These are phyloP conservation scores for Arctia plantaginis DNA, from an alignment of 2,888 invertebrate species.

Conservation along the genomic window DNA sequence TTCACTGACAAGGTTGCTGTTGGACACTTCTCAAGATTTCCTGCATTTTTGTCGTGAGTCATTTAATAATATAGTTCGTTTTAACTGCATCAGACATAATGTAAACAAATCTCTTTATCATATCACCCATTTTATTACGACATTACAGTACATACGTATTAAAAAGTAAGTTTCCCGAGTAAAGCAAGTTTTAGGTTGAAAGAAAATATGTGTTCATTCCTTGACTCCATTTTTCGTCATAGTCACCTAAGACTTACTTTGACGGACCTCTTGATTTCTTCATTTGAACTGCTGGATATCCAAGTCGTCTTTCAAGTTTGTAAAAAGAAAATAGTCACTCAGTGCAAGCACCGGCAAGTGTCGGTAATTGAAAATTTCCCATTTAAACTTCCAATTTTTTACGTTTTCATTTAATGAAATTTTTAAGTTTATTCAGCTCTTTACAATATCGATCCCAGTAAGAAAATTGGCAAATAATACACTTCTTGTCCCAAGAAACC, in stretches of 20 bases:
- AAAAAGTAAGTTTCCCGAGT: not conserved
- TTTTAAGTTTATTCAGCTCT: no score
- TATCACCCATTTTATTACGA: not conserved
- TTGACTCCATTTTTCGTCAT: not conserved
- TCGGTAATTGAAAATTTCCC: no score
- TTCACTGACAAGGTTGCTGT: constrained; percentile 83
- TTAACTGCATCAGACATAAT: not conserved
- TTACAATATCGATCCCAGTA: no score
- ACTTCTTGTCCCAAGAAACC: no score
- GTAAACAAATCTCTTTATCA: not conserved
- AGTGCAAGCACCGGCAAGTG: no score
- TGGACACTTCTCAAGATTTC: constrained; percentile 87
- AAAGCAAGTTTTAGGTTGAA: not conserved
- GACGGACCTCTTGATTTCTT: no score
- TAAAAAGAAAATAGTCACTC: no score
- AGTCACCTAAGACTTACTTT: not conserved
- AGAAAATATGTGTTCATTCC: not conserved
- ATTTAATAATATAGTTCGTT: not conserved
- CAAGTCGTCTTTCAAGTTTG: no score
- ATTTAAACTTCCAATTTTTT: no score
- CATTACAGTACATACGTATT: not conserved
- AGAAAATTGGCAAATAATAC: no score
- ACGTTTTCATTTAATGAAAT: no score
- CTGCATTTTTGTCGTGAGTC: constrained; percentile 92
- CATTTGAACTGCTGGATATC: no score